A percentile compares a stretch with the other conserved stretches of the same genome.
phyloP scores from a whole-genome alignment of 1,140 invertebrate genomes.

The Drosophila gunungcola region DNA sequence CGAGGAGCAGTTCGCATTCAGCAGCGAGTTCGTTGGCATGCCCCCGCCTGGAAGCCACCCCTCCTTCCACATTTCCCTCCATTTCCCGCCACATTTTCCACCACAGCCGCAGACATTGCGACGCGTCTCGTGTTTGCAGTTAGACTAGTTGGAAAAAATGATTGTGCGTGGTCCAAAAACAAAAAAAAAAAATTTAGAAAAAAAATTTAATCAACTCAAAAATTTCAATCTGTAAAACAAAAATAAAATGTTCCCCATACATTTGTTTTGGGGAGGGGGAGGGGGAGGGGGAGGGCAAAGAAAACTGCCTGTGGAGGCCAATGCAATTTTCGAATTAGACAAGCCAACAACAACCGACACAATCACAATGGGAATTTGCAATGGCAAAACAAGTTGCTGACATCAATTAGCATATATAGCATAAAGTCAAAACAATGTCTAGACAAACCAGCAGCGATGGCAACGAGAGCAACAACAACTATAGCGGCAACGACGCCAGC shows the following conservation, averaged over 20 bases:
- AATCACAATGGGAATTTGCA: conserved; percentile 56
- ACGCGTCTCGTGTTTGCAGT: conserved; percentile 76
- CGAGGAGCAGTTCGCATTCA: conserved; percentile 47
- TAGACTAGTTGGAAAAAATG: conserved; percentile 55
- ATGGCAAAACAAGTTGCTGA: conserved; percentile 61
- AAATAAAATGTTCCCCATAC: no score
- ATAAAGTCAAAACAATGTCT: conserved; percentile 68
- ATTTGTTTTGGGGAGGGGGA: background rate
- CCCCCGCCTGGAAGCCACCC: conserved; percentile 36
- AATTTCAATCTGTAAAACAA: conserved; percentile 14
- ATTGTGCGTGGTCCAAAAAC: conserved; percentile 59
- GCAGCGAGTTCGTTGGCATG: conserved; percentile 56
- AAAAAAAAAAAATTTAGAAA: background rate
- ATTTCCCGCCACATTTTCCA: conserved; percentile 17
- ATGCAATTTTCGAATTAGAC: conserved; percentile 79
- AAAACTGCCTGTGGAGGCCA: conserved; percentile 57
- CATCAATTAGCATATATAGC: conserved; percentile 74
- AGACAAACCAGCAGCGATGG: conserved; percentile 53
- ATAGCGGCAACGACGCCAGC: conserved; percentile 5
- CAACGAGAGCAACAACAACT: background rate
- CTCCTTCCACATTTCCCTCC: background rate
- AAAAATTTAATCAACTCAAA: conserved; percentile 13
- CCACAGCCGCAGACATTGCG: conserved; percentile 64
- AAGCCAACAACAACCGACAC: conserved; percentile 32
- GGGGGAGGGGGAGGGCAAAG: conserved; percentile 11